Evolutionary conservation across 2,797 vertebrate species (phyloP), one percentile per base, ranked within the genome.

Genomic region (Acrossocheilus wenchowensis): DNA sequence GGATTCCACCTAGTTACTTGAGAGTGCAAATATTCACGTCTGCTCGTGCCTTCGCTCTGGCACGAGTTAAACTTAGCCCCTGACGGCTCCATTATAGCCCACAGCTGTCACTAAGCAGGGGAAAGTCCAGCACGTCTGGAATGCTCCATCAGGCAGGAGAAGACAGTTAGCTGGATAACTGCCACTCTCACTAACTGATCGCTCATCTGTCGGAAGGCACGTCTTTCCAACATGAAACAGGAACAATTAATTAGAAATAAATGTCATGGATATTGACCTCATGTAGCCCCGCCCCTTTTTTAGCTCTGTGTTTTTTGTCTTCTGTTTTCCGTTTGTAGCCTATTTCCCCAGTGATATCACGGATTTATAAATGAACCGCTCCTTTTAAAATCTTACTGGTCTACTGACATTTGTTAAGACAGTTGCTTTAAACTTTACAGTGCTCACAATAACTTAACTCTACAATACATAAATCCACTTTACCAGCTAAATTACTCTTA

Each of bases 31-130:
- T 91, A 88, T 90, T 88, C 89, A 87, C 82, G 83, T 91, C 90
- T 87, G 89, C 91, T 92, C 88, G 90, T 91, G 90, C 92, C 89
- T 93, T 91, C 64, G 15, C 91, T 91, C 91, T 92, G 92, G 93
- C 91, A 90, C 90, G 84, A 90, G 92, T 92, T 94, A 94, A 94
- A 94, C 94, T 94, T 93, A 94, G 93, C 93, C 91, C 34, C 91
- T 90, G 82, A 89, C 90, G 84, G 93, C 81, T 92, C 91, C 91
- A 86, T 94, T 92, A 94, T 93, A 90, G 91, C 92, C 90, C 92
- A 92, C 95, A 95, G 94, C 94, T 95, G 95, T 95, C 94, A 93
- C 91, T 92, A 89, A 89, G 88, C 88, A 88, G 87, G 92, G 89
- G 91, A 92, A 94, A 94, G 93, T 93, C 92, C 92, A 91, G 92